phyloP scores from a whole-genome alignment of 1,140 invertebrate genomes.

The Philopotamus ludificatus region DNA sequence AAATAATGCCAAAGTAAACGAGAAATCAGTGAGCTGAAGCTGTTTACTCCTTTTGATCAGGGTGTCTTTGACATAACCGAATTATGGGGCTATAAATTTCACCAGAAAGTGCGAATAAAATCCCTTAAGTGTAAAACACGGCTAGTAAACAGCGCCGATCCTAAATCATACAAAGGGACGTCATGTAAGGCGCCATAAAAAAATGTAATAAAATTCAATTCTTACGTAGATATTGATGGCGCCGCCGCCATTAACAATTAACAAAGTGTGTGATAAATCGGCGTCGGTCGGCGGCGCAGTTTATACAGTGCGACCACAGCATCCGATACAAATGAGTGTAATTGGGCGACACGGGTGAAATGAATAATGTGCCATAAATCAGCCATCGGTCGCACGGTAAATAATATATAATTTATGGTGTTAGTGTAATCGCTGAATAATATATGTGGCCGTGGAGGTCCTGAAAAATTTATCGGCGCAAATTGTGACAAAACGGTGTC shows the following conservation, averaged over 20 bases:
- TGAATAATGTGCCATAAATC: too few relatives aligned
- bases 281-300: constrained; percentile 11
- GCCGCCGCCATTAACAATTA: background rate
- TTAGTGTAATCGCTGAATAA: too few relatives aligned
- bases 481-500: too few relatives aligned
- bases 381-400: too few relatives aligned
- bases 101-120: constrained; percentile 24
- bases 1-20: constrained; percentile 16
- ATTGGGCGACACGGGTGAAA: too few relatives aligned
- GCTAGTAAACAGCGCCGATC: background rate
- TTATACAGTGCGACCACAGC: constrained; percentile 26
- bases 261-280: constrained; percentile 1
- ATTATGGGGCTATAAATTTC: constrained; percentile 35
- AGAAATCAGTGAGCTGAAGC: constrained; percentile 33
- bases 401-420: too few relatives aligned
- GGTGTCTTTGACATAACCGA: constrained; percentile 40
- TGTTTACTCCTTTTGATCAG: constrained; percentile 38
- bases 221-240: background rate
- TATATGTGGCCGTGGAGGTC: too few relatives aligned
- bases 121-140: constrained; percentile 19
- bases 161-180: background rate
- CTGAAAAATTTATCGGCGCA: too few relatives aligned
- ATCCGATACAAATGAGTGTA: too few relatives aligned
- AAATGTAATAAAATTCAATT: background rate
- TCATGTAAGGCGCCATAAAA: background rate